Evolutionary conservation across 2,888 invertebrate species (phyloP).

Genomic region (Nebria salina): DNA sequence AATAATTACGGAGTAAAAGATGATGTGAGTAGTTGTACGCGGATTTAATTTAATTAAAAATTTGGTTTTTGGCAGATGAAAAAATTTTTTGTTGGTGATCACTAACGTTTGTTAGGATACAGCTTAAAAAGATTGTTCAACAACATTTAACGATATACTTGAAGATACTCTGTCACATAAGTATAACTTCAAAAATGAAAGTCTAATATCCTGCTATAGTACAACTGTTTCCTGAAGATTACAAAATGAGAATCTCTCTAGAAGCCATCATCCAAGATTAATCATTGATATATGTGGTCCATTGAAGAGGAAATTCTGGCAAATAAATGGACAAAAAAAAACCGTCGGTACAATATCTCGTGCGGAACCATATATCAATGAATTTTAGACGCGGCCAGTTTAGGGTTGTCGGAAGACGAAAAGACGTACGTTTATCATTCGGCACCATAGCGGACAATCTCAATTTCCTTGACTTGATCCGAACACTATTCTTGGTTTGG

Average conservation of each 20-base stretch:
- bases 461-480: not conserved
- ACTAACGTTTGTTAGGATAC: not conserved
- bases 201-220: not conserved
- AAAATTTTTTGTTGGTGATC: not conserved
- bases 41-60: not conserved
- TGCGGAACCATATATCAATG: constrained; percentile 23
- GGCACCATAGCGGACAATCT: constrained; percentile 8
- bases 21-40: no score
- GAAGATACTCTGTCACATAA: not conserved
- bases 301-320: not conserved
- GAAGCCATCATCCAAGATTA: not conserved
- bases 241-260: not conserved
- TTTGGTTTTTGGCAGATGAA: not conserved
- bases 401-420: not conserved
- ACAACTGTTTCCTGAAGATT: not conserved
- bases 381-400: constrained; percentile 21
- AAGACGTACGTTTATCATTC: constrained; percentile 16
- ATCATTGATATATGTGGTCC: not conserved
- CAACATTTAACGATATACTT: not conserved
- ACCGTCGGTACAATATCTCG: not conserved
- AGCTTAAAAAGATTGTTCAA: no score
- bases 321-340: constrained; percentile 15
- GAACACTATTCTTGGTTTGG: not conserved
- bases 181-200: not conserved
- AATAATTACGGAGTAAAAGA: no score